phyloP scores from a whole-genome alignment of 2,888 invertebrate species.

The Ormyrus pomaceus region DNA sequence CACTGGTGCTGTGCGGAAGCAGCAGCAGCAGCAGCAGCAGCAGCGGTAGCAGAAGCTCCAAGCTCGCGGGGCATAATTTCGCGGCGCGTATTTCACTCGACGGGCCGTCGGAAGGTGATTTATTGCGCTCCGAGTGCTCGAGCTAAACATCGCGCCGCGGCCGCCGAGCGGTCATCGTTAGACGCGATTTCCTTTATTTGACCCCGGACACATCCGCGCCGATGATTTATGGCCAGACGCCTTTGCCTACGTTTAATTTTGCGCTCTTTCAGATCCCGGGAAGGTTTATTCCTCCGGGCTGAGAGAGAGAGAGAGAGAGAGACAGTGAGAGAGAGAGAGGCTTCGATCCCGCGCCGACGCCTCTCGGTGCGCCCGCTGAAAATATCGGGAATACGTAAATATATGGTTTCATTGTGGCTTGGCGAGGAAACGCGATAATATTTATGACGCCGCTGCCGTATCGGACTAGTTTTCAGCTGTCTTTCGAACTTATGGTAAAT shows the following conservation, averaged over 20 bases:
- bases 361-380: conserved; percentile 14
- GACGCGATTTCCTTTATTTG: conserved; percentile 33
- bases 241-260: conserved; percentile 34
- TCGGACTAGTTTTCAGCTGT: neutral
- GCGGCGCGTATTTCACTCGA: neutral
- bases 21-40: too few relatives aligned
- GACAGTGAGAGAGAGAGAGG: neutral
- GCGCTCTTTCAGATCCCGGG: conserved; percentile 1
- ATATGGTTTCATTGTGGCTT: conserved; percentile 26
- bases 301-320: neutral
- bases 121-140: conserved; percentile 4
- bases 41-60: neutral
- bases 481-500: neutral
- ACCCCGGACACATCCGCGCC: neutral
- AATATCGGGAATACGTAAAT: conserved; percentile 45
- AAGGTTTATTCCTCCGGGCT: conserved; percentile 2
- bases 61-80: conserved; percentile 9
- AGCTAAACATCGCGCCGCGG: neutral
- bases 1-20: too few relatives aligned
- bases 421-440: conserved; percentile 27
- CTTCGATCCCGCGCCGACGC: neutral
- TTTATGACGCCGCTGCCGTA: conserved; percentile 8
- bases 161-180: conserved; percentile 6
- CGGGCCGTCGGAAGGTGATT: conserved; percentile 23
- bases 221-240: conserved; percentile 22